phyloP scores from a whole-genome alignment of 2,888 invertebrate species.

The Tetragonula carbonaria region DNA sequence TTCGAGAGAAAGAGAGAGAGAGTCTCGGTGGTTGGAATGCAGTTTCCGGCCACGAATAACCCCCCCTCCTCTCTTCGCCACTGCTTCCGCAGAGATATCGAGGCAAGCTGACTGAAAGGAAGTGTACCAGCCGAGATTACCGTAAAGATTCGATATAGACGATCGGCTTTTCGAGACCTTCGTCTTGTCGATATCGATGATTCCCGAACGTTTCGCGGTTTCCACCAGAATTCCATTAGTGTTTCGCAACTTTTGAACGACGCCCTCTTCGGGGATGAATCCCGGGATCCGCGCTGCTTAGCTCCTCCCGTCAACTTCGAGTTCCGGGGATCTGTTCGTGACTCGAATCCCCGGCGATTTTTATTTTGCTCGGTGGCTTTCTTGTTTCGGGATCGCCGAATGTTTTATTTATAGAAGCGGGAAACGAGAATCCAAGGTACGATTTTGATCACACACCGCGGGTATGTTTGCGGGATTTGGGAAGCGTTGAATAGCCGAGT shows the following conservation, averaged over 20 bases:
- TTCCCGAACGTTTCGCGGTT: constrained; percentile 13
- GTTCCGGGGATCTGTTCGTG: not conserved
- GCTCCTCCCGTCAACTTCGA: not conserved
- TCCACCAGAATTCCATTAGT: constrained; percentile 38
- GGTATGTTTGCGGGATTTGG: not conserved
- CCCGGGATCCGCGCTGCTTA: not conserved
- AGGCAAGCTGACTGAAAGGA: constrained; percentile 44
- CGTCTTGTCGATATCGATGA: constrained; percentile 29
- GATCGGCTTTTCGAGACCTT: constrained; percentile 25
- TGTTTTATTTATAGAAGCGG: not conserved
- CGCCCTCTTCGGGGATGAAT: not conserved
- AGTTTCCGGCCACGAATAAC: constrained; percentile 51
- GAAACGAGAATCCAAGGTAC: not conserved
- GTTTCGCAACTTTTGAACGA: constrained; percentile 14
- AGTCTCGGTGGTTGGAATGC: constrained; percentile 39
- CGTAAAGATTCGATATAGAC: constrained; percentile 40
- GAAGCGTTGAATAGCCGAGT: not conserved
- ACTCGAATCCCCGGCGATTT: not conserved
- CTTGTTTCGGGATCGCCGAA: not conserved
- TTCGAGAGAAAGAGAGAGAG: constrained; percentile 1
- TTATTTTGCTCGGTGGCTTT: no score
- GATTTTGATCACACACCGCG: not conserved
- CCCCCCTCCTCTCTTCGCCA: not conserved
- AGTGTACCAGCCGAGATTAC: constrained; percentile 41
- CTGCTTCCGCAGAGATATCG: constrained; percentile 29